Base-by-base conservation (phyloP, 1,140 invertebrate species). In the Drosophila subobscura region DNA sequence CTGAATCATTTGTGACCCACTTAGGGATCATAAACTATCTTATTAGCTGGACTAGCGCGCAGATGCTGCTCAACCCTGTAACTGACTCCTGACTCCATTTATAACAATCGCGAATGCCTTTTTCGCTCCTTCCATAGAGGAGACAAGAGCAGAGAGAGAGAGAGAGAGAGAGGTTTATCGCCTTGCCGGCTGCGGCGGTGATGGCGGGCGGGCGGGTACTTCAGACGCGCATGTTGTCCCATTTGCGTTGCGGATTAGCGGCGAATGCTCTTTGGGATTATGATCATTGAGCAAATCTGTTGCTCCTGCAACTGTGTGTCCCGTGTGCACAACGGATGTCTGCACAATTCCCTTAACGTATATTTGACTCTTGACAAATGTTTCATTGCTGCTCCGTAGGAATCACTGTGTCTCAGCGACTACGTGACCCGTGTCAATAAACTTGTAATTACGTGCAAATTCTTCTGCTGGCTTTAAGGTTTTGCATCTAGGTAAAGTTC, bases 211-310 rank as follows among this genome's bases (percentile, higher is more conserved):
- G 77, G 16, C 16, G 16, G 16, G 16, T 77, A 81, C 83, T 88
- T 86, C 75, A 79, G 86, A 75, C 73, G 86, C 77, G 77, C 90
- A 91, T 91, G 90, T 91, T 85, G 79, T 46, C 80, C 79, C 90
- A 91, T 91, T 90, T 89, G 77, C 80, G 72, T 90, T 90, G 90
- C 86, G 90, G 90, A 91, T 91, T 91, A 91, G 90, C 77, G 74
- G 65, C 54, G 73, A 58, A 67, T 72, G 60, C 79, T 86, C 73
- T 89, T 83, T 79, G 61, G 90, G 90, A 91, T 91, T 91, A 91
- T 73, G 88, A 89, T 88, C 90, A 88, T 91, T 91, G 70, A 79
- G 89, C 74, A 91, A 91, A 91, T 91, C 89, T 91, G 90, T 91
- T 91, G 90, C 90, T 89, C 89, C 83, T 88, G 83, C 65, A 45